Percentiles rank a stretch among this genome's conserved stretches.
Conservation (phyloP, 1,140 invertebrate species). For the Drosophila chauvacae region DNA sequence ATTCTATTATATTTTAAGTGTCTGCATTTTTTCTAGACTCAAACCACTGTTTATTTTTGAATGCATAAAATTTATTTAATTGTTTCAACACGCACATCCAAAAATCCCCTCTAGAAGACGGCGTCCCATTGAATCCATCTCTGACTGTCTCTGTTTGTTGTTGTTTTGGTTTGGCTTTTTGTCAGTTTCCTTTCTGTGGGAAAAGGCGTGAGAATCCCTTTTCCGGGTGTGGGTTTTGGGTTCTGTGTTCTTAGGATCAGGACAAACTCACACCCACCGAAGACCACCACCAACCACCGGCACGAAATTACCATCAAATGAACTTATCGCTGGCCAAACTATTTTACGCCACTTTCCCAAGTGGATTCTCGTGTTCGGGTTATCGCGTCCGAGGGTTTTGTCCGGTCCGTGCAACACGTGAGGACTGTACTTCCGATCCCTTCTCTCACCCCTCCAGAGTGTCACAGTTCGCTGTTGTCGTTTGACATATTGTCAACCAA, state of each 20-base stretch:
- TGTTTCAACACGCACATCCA: conserved; percentile 77
- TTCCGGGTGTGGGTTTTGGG: conserved; percentile 30
- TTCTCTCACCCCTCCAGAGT: neutral
- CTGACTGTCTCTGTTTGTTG: conserved; percentile 53
- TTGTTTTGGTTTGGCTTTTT: conserved; percentile 76
- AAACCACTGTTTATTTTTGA: conserved; percentile 40
- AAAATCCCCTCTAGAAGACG: conserved; percentile 21
- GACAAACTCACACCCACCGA: conserved; percentile 56
- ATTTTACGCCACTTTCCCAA: conserved; percentile 80
- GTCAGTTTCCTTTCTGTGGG: conserved; percentile 48
- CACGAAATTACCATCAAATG: conserved; percentile 77
- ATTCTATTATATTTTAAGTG: neutral
- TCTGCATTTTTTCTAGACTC: too few relatives aligned
- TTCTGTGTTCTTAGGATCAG: conserved; percentile 9
- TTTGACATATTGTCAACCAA: conserved; percentile 77
- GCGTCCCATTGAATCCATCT: conserved; percentile 35
- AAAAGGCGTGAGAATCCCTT: conserved; percentile 67
- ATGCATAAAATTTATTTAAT: conserved; percentile 69
- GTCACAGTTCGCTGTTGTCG: conserved; percentile 50
- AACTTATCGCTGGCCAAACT: conserved; percentile 78
- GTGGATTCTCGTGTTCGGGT: conserved; percentile 79
- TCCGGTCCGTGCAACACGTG: conserved; percentile 70
- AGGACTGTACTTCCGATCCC: conserved; percentile 51
- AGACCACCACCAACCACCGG: conserved; percentile 40
- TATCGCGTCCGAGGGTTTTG: conserved; percentile 53